Conservation (phyloP, 2,888 invertebrate species). For the Epirrita christyi region DNA sequence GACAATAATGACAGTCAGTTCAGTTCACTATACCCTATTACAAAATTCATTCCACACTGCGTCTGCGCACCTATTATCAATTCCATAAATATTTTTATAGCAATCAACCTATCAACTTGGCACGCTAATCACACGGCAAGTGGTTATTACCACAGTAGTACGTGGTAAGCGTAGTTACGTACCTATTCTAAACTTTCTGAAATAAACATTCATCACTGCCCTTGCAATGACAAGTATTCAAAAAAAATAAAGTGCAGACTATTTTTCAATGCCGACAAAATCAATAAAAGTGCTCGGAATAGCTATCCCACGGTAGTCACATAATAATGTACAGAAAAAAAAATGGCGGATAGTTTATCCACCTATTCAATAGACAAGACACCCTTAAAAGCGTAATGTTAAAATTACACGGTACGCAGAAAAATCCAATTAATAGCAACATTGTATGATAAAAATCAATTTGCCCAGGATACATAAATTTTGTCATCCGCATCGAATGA, state of each 20-base stretch:
- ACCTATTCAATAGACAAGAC: conserved; percentile 1
- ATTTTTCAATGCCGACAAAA: conserved; percentile 36
- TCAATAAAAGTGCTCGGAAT: conserved; percentile 19
- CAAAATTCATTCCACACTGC: conserved; percentile 48
- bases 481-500: conserved; percentile 22
- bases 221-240: conserved; percentile 37
- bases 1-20: conserved; percentile 35
- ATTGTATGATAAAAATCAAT: conserved; percentile 31
- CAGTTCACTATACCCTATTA: conserved; percentile 44
- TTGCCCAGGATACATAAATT: conserved; percentile 30
- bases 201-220: conserved; percentile 64
- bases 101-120: conserved; percentile 74
- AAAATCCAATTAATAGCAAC: conserved; percentile 36
- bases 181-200: conserved; percentile 58
- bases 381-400: conserved; percentile 16
- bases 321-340: conserved; percentile 10
- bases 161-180: conserved; percentile 47
- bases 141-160: conserved; percentile 50
- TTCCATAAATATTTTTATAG: conserved; percentile 73
- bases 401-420: conserved; percentile 21
- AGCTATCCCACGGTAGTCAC: conserved; percentile 17
- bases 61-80: conserved; percentile 50
- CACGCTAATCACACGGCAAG: conserved; percentile 59
- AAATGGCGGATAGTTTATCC: not conserved
- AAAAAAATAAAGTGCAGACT: conserved; percentile 24